phyloP scores from a whole-genome alignment of 2,113 vertebrate genomes.

The Neodontobutis hainanensis region DNA sequence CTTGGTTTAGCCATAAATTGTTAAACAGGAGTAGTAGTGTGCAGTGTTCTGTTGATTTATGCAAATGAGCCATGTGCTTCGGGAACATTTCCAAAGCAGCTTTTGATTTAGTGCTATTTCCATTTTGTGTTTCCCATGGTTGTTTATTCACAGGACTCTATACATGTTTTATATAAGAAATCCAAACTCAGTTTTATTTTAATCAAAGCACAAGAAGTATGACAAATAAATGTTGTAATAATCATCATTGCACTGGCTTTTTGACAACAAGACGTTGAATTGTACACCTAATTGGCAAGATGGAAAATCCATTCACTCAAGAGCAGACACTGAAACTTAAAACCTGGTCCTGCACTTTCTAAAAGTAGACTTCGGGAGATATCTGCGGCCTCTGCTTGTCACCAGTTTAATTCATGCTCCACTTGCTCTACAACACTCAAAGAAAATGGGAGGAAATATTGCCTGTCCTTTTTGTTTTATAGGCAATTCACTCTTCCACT shows the following conservation, averaged over 20 bases:
- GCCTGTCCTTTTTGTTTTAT: slow-evolving; percentile 34
- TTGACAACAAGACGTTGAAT: slow-evolving; percentile 48
- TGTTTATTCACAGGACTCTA: too few species aligned
- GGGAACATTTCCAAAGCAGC: too few species aligned
- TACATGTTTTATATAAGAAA: too few species aligned
- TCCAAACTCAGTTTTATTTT: too few species aligned
- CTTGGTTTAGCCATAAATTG: too few species aligned
- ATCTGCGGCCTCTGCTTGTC: slow-evolving; percentile 65
- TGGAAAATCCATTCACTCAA: slow-evolving; percentile 75
- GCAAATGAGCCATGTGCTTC: too few species aligned
- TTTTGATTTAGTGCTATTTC: too few species aligned
- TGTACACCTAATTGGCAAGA: slow-evolving; percentile 66
- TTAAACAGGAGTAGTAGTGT: too few species aligned
- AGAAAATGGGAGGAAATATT: slow-evolving; percentile 33
- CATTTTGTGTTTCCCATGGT: too few species aligned
- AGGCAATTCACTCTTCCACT: slow-evolving; percentile 21
- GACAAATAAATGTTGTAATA: slow-evolving; percentile 9
- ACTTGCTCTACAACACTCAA: slow-evolving; percentile 48
- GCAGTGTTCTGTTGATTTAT: too few species aligned
- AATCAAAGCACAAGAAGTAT: background rate
- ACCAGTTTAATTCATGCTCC: slow-evolving; percentile 70
- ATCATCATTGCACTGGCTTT: slow-evolving; percentile 22
- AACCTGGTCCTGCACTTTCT: slow-evolving; percentile 84
- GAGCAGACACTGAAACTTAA: slow-evolving; percentile 75
- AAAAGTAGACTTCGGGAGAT: slow-evolving; percentile 78